Percentiles rank a stretch among this genome's conserved stretches.
These are phyloP conservation scores for Alligator mississippiensis DNA, from an alignment of 2,113 vertebrate species.

Conservation along the genomic window DNA sequence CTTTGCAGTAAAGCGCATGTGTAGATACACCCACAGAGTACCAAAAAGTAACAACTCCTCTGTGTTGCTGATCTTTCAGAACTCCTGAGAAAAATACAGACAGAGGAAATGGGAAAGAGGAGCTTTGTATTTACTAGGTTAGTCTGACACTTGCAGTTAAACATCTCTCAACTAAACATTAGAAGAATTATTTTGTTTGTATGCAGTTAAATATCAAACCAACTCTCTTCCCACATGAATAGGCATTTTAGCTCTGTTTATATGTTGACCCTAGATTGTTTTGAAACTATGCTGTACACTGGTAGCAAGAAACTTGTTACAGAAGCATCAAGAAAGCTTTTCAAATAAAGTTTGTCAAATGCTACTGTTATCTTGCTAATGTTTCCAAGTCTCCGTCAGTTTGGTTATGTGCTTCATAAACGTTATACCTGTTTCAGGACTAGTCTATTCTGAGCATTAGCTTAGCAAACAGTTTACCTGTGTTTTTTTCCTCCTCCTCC, in stretches of 20 bases:
- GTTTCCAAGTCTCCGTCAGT: neutral
- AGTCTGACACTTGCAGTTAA: too few relatives aligned
- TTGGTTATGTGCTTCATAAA: neutral
- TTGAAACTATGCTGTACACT: neutral
- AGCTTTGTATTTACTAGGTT: neutral
- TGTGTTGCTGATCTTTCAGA: neutral
- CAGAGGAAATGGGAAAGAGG: neutral
- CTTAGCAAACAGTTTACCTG: neutral
- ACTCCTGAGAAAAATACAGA: constrained; percentile 8
- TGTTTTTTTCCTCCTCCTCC: neutral
- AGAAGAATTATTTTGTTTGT: neutral
- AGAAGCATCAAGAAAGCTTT: neutral
- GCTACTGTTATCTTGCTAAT: neutral
- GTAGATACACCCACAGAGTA: neutral
- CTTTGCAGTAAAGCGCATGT: neutral
- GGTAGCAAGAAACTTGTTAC: neutral
- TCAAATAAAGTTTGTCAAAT: neutral
- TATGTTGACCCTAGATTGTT: neutral
- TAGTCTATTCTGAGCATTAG: neutral
- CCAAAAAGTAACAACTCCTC: neutral
- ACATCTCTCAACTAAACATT: neutral
- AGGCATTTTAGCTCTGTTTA: constrained; percentile 1
- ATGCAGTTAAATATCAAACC: neutral
- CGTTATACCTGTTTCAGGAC: neutral
- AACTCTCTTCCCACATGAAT: too few relatives aligned